phyloP scores from a whole-genome alignment of 2,113 vertebrate species.

The Orientallactaga bullata region DNA sequence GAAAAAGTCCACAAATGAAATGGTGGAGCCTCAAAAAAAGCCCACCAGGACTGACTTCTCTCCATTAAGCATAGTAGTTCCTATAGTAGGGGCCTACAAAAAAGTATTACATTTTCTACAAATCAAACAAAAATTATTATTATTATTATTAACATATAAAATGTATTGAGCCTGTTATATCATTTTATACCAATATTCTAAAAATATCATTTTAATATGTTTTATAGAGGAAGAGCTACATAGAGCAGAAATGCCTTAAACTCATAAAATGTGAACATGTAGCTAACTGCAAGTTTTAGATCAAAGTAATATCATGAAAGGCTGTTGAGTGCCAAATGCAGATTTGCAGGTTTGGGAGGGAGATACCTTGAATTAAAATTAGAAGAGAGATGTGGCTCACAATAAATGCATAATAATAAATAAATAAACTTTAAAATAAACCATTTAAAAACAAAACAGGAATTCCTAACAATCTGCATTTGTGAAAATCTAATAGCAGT shows the following conservation, averaged over 20 bases:
- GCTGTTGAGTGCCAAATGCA: neutral
- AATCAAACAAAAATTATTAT: neutral
- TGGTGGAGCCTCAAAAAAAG: neutral
- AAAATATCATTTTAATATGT: constrained; percentile 31
- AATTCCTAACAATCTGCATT: neutral
- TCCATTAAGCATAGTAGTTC: neutral
- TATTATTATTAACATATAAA: neutral
- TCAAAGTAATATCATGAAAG: neutral
- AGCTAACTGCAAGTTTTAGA: neutral
- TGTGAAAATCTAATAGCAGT: neutral
- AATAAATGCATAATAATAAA: neutral
- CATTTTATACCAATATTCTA: neutral
- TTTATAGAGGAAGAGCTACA: neutral
- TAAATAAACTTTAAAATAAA: neutral
- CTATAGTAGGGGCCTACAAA: neutral
- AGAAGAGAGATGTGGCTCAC: neutral
- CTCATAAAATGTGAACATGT: neutral
- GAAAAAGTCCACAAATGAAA: constrained; percentile 28
- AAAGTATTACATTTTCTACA: neutral
- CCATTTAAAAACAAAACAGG: neutral
- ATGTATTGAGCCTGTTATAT: neutral
- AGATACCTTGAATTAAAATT: neutral
- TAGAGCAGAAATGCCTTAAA: neutral
- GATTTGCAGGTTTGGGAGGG: neutral
- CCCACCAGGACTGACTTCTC: neutral